These are phyloP conservation scores for Coturnix japonica DNA, from an alignment of 2,113 vertebrate genomes.

Conservation along the genomic window DNA sequence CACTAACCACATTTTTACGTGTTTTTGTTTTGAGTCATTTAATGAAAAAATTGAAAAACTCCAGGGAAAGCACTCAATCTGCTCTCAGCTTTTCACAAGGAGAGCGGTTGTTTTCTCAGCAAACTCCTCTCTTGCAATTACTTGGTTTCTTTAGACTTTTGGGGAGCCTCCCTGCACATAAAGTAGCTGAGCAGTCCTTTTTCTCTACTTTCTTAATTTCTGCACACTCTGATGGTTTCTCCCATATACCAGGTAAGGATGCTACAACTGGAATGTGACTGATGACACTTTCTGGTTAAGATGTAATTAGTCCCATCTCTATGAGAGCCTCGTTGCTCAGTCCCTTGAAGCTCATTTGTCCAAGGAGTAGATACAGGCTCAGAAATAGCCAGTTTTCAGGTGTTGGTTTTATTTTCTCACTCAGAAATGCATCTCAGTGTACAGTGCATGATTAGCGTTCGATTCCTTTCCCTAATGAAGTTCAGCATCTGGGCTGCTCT, in stretches of 20 bases:
- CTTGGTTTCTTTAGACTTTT: constrained; percentile 11
- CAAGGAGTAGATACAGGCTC: background rate
- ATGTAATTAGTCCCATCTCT: background rate
- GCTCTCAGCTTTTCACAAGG: background rate
- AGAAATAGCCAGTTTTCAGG: background rate
- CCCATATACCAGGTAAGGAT: background rate
- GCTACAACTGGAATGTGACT: background rate
- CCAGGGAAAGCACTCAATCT: background rate
- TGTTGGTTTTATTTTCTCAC: background rate
- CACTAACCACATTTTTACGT: background rate
- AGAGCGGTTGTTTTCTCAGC: background rate
- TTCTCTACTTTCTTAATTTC: background rate
- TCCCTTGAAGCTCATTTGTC: background rate
- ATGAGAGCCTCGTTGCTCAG: background rate
- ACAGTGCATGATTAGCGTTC: background rate
- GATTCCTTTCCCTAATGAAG: background rate
- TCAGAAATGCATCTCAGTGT: background rate
- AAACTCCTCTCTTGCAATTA: background rate
- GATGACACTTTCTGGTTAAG: background rate
- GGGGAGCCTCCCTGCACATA: background rate
- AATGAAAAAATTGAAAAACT: constrained; percentile 12
- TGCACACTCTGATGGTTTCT: background rate
- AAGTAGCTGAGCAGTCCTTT: background rate
- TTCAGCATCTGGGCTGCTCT: background rate
- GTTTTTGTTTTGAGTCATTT: constrained; percentile 41